Base-by-base conservation (phyloP, 2,797 vertebrate species). In the Heteromormyrus szaboi region DNA sequence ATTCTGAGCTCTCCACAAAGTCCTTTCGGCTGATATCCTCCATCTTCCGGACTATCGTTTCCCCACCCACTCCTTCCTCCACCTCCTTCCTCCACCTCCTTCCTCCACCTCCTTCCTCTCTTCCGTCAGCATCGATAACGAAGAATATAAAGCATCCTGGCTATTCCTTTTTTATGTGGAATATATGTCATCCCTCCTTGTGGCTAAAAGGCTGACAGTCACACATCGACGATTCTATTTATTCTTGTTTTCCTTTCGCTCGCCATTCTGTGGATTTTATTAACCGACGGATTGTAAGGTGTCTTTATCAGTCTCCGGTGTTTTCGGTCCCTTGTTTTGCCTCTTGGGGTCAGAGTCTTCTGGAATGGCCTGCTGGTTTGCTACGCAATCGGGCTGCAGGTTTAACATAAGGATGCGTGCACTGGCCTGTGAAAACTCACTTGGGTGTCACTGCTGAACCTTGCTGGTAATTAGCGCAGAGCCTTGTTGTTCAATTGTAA, bases 71-170 rank as follows among this genome's bases (percentile, higher is more conserved):
- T 89, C 92, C 89, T 90, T 90, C 29, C 85, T 89, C 0, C 90
- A 92, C 90, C 90, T 91, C 85, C 91, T 90, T 79, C 86, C 89
- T 87, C 53, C n/a, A n/a, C n/a, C 88, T 89, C 92, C 89, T 90
- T 90, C 29, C 85, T 89, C 0, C 90, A 92, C 90, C 90, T 91
- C 85, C 91, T 90, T 79, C 86, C 89, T 87, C 53, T 62, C 87
- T 41, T 62, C 91, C 89, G 90, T 91, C 89, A 87, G 72, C 85
- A 44, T 90, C 54, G 53, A 46, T 90, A 84, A 79, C 83, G 53
- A 44, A 91, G 92, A 91, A 25, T 86, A 59, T 29, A 56, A 41
- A 59, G 50, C 88, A 89, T 91, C 46, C 7, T 89, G 88, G 90
- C 89, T 88, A 56, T 56, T 91, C 90, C 89, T 89, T 89, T 88